Percentiles rank a stretch among this genome's conserved stretches.
phyloP scores from a whole-genome alignment of 2,888 invertebrate species.

The Alviniconcha strummeri region DNA sequence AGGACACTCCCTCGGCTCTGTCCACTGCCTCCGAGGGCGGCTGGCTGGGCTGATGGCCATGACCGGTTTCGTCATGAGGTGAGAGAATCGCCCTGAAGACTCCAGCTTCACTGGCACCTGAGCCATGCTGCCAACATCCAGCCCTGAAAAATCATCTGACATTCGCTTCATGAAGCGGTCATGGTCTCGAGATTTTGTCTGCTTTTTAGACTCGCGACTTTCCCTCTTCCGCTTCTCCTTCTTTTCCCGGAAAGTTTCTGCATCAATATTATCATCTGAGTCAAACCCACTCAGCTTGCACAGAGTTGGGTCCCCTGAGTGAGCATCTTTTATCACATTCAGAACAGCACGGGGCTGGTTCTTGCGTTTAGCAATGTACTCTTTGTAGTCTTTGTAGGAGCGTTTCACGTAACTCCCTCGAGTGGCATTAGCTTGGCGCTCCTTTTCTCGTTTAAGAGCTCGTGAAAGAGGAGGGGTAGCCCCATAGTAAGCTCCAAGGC shows the following conservation, averaged over 20 bases:
- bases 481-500: slow-evolving; percentile 45
- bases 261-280: slow-evolving; percentile 62
- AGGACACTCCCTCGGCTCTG: slow-evolving; percentile 52
- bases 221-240: slow-evolving; percentile 57
- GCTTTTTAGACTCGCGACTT: slow-evolving; percentile 53
- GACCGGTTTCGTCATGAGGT: slow-evolving; percentile 34
- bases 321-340: slow-evolving; percentile 60
- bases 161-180: slow-evolving; percentile 55
- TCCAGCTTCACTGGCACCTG: slow-evolving; percentile 51
- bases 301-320: slow-evolving; percentile 53
- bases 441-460: slow-evolving; percentile 52
- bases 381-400: slow-evolving; percentile 44
- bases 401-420: slow-evolving; percentile 41
- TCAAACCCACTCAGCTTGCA: slow-evolving; percentile 58
- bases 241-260: slow-evolving; percentile 47
- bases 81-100: slow-evolving; percentile 54
- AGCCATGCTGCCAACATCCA: slow-evolving; percentile 43
- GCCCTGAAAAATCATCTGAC: slow-evolving; percentile 47
- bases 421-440: slow-evolving; percentile 36
- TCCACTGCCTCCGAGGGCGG: slow-evolving; percentile 37
- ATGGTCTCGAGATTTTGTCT: slow-evolving; percentile 52
- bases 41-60: slow-evolving; percentile 36
- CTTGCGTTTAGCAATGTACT: slow-evolving; percentile 22
- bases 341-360: slow-evolving; percentile 39
- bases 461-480: slow-evolving; percentile 59